These are phyloP conservation scores for Pseudomyrmex concolor DNA, from an alignment of 1,140 invertebrate genomes.

Conservation along the genomic window DNA sequence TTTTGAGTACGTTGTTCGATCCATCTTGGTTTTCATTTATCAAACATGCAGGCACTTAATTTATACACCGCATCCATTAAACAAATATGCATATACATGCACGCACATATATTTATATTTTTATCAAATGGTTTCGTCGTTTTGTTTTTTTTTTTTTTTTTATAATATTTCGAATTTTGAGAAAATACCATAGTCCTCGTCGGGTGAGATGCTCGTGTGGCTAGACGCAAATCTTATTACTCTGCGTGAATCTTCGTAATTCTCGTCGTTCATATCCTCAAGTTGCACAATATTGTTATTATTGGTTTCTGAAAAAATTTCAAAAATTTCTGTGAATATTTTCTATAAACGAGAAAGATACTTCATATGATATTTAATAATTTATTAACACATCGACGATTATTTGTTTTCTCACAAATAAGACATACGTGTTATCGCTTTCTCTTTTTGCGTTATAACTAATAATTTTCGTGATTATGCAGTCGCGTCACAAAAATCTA, in stretches of 20 bases:
- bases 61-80: not conserved
- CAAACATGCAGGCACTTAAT: not conserved
- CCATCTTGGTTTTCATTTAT: too few relatives aligned
- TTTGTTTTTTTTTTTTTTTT: too few relatives aligned
- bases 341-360: too few relatives aligned
- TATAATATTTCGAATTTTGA: not conserved
- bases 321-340: too few relatives aligned
- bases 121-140: not conserved
- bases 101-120: constrained; percentile 5
- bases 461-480: too few relatives aligned
- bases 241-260: not conserved
- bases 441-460: too few relatives aligned
- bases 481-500: too few relatives aligned
- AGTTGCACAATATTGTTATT: not conserved
- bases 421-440: too few relatives aligned
- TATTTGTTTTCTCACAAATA: too few relatives aligned
- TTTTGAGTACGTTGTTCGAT: not conserved
- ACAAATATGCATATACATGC: not conserved
- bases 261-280: not conserved
- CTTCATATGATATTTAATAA: too few relatives aligned
- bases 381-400: too few relatives aligned
- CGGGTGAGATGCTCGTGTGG: not conserved
- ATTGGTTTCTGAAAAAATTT: not conserved
- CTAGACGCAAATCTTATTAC: not conserved
- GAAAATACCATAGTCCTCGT: not conserved